phyloP scores from a whole-genome alignment of 2,113 vertebrate species.

The Corythaixoides concolor region DNA sequence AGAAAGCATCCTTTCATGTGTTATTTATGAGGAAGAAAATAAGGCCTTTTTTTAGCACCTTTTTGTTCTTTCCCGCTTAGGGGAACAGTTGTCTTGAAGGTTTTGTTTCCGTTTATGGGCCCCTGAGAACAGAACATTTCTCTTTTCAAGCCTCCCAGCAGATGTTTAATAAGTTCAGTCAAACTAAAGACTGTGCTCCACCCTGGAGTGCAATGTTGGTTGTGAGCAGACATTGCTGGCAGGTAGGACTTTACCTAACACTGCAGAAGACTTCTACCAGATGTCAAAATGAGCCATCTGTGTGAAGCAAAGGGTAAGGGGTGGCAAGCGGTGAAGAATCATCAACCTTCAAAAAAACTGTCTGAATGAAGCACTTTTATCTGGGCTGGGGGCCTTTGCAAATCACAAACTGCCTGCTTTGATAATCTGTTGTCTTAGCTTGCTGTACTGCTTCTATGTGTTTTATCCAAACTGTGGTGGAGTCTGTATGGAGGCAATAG shows the following conservation, averaged over 20 bases:
- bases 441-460: accelerated
- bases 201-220: not conserved
- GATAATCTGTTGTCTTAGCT: not conserved
- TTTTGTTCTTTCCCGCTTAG: not conserved
- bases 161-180: not conserved
- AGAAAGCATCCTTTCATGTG: not conserved
- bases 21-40: not conserved
- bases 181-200: not conserved
- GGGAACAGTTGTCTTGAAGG: not conserved
- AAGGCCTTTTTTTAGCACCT: not conserved
- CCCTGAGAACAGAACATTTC: not conserved
- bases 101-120: not conserved
- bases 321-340: not conserved
- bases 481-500: not conserved
- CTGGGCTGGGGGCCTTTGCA: not conserved
- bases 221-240: not conserved
- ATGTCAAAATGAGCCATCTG: not conserved
- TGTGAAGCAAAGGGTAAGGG: not conserved
- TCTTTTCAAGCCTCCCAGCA: not conserved
- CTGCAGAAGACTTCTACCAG: not conserved
- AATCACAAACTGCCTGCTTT: not conserved
- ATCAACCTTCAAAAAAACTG: not conserved
- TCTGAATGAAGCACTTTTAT: not conserved
- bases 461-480: not conserved
- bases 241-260: not conserved